Evolutionary conservation across 2,888 invertebrate genomes (phyloP).

Genomic region (Mimas tiliae): DNA sequence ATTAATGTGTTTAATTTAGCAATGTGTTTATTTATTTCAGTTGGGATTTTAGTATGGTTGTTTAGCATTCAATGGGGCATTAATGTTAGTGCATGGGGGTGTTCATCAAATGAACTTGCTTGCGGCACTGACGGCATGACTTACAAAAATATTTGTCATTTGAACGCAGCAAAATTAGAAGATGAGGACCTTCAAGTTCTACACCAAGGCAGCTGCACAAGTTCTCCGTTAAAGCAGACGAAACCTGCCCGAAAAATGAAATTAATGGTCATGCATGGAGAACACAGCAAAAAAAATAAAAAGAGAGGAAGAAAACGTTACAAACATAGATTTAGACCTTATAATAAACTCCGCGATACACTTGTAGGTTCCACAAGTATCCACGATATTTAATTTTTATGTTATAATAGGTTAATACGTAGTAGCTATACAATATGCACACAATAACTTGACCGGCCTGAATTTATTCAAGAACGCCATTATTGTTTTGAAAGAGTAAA

Average conservation of each 20-base stretch:
- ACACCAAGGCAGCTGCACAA: slow-evolving; percentile 36
- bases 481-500: too few species aligned
- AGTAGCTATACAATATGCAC: too few species aligned
- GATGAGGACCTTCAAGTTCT: slow-evolving; percentile 40
- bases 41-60: slow-evolving; percentile 7
- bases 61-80: neutral
- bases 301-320: neutral
- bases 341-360: too few species aligned
- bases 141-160: slow-evolving; percentile 46
- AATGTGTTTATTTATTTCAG: neutral
- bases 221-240: too few species aligned
- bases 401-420: neutral
- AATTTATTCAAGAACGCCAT: too few species aligned
- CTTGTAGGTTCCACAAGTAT: neutral
- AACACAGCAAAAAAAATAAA: neutral
- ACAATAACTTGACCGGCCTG: too few species aligned
- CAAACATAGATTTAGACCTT: too few species aligned
- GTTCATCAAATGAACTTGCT: slow-evolving; percentile 30
- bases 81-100: neutral
- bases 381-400: neutral
- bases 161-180: slow-evolving; percentile 27
- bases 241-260: neutral
- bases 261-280: neutral
- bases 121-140: slow-evolving; percentile 52
- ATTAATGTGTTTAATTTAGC: neutral